Conservation (phyloP, 2,797 vertebrate genomes). For the Sylvia borin region DNA sequence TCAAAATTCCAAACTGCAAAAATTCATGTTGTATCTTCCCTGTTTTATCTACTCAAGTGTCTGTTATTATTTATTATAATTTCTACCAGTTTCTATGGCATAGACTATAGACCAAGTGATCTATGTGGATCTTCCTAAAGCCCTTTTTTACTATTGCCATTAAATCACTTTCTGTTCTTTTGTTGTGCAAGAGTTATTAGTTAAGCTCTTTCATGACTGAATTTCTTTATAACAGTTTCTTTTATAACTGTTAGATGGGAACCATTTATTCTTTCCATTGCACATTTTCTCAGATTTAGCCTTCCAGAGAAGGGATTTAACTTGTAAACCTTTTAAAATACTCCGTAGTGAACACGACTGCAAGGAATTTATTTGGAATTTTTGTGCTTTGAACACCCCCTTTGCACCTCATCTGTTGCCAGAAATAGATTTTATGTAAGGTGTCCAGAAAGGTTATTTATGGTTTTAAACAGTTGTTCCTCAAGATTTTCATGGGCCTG, state of each 20-base stretch:
- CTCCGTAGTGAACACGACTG: background rate
- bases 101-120: background rate
- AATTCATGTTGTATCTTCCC: background rate
- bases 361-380: background rate
- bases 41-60: background rate
- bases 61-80: constrained; percentile 4
- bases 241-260: background rate
- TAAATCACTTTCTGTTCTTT: constrained; percentile 9
- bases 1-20: background rate
- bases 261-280: constrained; percentile 4
- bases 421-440: background rate
- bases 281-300: background rate
- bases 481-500: background rate
- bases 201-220: background rate
- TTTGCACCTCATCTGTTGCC: background rate
- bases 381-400: background rate
- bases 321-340: background rate
- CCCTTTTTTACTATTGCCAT: background rate
- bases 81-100: background rate
- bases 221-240: background rate
- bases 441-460: background rate
- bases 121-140: background rate
- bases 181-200: constrained; percentile 19
- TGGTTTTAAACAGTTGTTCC: background rate
- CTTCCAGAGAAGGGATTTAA: background rate